phyloP scores from a whole-genome alignment of 2,113 vertebrate species.

The Tychaedon coryphoeus region DNA sequence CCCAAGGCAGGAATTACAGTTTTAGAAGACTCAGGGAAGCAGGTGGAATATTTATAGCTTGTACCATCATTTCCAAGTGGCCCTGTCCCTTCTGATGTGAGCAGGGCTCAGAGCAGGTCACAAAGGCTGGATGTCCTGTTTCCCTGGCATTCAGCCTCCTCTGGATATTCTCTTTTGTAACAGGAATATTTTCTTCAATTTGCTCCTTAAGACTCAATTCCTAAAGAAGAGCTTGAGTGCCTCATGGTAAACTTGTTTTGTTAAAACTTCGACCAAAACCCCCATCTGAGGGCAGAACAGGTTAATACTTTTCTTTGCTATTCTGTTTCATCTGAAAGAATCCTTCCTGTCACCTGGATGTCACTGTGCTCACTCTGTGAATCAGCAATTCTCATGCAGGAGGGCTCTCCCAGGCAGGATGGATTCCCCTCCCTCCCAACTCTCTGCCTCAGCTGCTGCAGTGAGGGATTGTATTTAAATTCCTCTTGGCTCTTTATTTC shows the following conservation, averaged over 20 bases:
- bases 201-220: neutral
- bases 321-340: neutral
- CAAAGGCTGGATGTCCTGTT: neutral
- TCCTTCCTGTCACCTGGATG: neutral
- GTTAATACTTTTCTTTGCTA: neutral
- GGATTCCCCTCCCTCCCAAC: neutral
- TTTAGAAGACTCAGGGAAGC: neutral
- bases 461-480: neutral
- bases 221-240: neutral
- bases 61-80: neutral
- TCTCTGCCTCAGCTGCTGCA: neutral
- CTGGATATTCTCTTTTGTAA: neutral
- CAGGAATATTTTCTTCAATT: neutral
- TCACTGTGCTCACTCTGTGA: neutral
- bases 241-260: neutral
- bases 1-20: neutral
- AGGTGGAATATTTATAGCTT: constrained; percentile 4
- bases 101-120: neutral
- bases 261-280: neutral
- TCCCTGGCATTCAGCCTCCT: neutral
- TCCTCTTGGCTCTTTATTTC: neutral
- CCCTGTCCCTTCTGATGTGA: neutral
- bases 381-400: neutral
- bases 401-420: neutral
- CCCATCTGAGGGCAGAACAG: neutral